These are phyloP conservation scores for Chelonoidis abingdonii DNA, from an alignment of 2,113 vertebrate genomes.

Conservation along the genomic window DNA sequence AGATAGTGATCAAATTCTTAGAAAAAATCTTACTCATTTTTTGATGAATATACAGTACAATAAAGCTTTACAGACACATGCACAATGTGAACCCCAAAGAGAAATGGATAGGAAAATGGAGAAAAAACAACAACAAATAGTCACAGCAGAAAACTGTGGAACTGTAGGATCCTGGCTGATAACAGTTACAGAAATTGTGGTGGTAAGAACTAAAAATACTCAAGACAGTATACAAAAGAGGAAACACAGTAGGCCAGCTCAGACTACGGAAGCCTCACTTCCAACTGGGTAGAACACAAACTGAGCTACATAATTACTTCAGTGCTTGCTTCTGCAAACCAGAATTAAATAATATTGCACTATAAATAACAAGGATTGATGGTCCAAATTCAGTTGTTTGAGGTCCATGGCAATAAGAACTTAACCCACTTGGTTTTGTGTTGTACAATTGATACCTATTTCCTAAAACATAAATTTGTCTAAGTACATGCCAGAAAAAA, in stretches of 20 bases:
- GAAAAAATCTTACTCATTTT: not conserved
- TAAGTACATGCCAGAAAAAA: not conserved
- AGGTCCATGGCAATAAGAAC: not conserved
- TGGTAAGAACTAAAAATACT: not conserved
- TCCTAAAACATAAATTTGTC: not conserved
- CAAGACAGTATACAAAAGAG: not conserved
- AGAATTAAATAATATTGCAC: not conserved
- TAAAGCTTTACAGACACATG: not conserved
- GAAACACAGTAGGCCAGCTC: fast-evolving
- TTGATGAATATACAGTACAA: not conserved
- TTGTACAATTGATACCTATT: not conserved
- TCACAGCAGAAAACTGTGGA: not conserved
- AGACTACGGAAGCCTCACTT: not conserved
- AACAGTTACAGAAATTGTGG: not conserved
- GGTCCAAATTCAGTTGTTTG: not conserved
- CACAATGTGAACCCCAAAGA: not conserved
- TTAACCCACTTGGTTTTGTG: not conserved
- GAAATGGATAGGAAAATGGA: conserved; percentile 10
- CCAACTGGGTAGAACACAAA: not conserved
- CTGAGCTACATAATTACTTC: not conserved
- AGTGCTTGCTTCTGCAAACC: not conserved
- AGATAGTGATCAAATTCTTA: not conserved
- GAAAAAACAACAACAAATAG: conserved; percentile 13
- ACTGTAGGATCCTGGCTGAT: not conserved
- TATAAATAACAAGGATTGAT: not conserved